These are phyloP conservation scores for Hoplodrina ambigua DNA, from an alignment of 2,888 invertebrate species.

Conservation along the genomic window DNA sequence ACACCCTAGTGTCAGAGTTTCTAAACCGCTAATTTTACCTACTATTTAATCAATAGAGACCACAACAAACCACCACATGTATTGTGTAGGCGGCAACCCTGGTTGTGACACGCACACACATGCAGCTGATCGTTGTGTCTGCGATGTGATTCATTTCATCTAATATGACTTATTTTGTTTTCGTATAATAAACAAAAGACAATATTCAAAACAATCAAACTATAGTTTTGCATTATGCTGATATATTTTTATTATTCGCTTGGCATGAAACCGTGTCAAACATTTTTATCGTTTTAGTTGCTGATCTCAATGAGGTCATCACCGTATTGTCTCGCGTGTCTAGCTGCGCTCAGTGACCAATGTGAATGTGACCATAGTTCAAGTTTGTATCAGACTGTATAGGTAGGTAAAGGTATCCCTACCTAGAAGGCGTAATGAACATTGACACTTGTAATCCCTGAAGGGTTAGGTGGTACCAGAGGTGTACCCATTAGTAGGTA, in stretches of 20 bases:
- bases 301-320: slow-evolving; percentile 4
- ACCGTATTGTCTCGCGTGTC: slow-evolving; percentile 3
- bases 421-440: too few relatives aligned
- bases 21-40: too few relatives aligned
- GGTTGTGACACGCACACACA: too few relatives aligned
- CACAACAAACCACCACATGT: too few relatives aligned
- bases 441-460: too few relatives aligned
- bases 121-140: neutral
- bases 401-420: too few relatives aligned
- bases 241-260: slow-evolving; percentile 4
- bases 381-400: too few relatives aligned
- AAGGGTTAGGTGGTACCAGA: too few relatives aligned
- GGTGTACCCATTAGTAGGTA: too few relatives aligned
- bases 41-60: too few relatives aligned
- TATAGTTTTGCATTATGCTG: slow-evolving; percentile 1
- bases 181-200: slow-evolving; percentile 18
- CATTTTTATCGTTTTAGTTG: slow-evolving; percentile 4
- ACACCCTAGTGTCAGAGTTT: too few relatives aligned
- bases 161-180: slow-evolving; percentile 21
- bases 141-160: slow-evolving; percentile 30
- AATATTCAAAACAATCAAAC: slow-evolving; percentile 19
- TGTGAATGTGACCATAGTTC: neutral
- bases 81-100: too few relatives aligned
- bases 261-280: neutral
- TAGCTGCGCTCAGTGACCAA: neutral